Evolutionary conservation across 1,140 invertebrate genomes (phyloP).

Genomic region (Elysia chlorotica): DNA sequence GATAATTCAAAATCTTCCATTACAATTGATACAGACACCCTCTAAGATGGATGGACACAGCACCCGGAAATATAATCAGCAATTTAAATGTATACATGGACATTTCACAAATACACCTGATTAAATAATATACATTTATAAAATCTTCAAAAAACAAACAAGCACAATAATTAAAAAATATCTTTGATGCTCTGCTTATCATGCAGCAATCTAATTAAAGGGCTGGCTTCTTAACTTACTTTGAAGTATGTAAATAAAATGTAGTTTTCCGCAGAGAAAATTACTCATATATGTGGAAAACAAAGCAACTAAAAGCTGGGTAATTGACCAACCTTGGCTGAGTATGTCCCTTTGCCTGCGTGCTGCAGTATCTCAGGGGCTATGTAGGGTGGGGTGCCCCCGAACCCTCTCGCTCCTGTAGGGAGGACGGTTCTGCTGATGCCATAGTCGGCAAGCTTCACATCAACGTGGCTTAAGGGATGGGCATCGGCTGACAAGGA

Average conservation of each 20-base stretch:
- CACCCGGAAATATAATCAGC: background rate
- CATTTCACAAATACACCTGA: background rate
- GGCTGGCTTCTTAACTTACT: background rate
- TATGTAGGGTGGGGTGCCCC: constrained; percentile 89
- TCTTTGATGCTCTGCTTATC: background rate
- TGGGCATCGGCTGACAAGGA: too few species aligned
- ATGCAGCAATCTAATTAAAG: background rate
- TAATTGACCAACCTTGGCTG: constrained; percentile 78
- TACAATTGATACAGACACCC: background rate
- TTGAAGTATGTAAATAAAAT: background rate
- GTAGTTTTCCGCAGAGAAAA: background rate
- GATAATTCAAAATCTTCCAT: background rate
- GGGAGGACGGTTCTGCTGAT: constrained; percentile 76
- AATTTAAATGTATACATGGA: background rate
- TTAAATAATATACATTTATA: background rate
- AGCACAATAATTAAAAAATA: background rate
- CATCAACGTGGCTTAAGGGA: constrained; percentile 71
- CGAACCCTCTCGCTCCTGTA: constrained; percentile 88
- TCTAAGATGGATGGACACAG: background rate
- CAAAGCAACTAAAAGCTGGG: background rate
- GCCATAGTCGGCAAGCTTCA: constrained; percentile 96
- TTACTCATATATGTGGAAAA: background rate
- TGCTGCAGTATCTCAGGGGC: constrained; percentile 97
- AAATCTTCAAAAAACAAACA: background rate
- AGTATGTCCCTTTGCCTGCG: constrained; percentile 98